Evolutionary conservation across 2,888 invertebrate genomes (phyloP).

Genomic region (Phengaris alcon): DNA sequence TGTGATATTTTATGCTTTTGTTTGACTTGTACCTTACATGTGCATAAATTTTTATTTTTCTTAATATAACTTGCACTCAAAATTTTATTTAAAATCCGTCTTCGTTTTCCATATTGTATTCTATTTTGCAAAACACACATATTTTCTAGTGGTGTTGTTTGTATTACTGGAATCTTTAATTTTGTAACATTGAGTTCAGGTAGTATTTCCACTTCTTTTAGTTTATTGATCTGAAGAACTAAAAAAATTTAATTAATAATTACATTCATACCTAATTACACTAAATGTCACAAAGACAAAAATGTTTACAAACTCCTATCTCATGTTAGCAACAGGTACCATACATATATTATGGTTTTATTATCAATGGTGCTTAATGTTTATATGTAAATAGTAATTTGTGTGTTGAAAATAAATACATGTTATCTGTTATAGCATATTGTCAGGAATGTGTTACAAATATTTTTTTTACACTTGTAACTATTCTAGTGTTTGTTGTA

Average conservation of each 20-base stretch:
- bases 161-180: conserved; percentile 40
- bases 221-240: conserved; percentile 1
- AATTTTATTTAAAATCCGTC: conserved; percentile 36
- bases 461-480: too few relatives aligned
- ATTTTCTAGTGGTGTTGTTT: conserved; percentile 49
- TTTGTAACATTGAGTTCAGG: conserved; percentile 11
- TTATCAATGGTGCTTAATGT: too few relatives aligned
- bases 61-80: conserved; percentile 40
- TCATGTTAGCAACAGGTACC: too few relatives aligned
- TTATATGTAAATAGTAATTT: too few relatives aligned
- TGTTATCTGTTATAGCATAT: too few relatives aligned
- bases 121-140: conserved; percentile 42
- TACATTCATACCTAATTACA: neutral
- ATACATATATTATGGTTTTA: too few relatives aligned
- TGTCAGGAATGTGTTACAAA: too few relatives aligned
- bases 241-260: neutral
- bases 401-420: too few relatives aligned
- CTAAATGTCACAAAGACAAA: neutral
- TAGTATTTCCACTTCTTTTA: neutral
- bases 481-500: too few relatives aligned
- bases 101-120: conserved; percentile 14
- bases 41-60: neutral
- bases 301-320: neutral
- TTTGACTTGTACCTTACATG: neutral
- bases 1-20: neutral